Conservation (phyloP, 2,797 vertebrate genomes). For the Sphaeramia orbicularis region DNA sequence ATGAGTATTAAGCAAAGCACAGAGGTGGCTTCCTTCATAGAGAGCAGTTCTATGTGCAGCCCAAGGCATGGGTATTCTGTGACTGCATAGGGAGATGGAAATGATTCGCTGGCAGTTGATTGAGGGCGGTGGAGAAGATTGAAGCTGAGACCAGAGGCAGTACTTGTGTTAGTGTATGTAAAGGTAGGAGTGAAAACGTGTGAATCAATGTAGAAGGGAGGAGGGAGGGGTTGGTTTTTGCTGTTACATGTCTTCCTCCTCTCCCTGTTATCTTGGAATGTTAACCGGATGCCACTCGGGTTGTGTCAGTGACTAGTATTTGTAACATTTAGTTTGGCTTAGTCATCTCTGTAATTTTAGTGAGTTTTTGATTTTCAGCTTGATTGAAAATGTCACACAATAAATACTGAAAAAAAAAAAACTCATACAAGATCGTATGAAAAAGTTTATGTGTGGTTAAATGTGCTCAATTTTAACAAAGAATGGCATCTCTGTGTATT, state of each 20-base stretch:
- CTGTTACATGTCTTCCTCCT: slow-evolving; percentile 25
- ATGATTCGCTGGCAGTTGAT: slow-evolving; percentile 17
- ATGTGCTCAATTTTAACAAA: too few relatives aligned
- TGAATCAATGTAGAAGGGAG: slow-evolving; percentile 24
- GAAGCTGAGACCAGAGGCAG: slow-evolving; percentile 8
- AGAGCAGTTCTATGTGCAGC: slow-evolving; percentile 28
- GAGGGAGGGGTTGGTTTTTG: slow-evolving; percentile 16
- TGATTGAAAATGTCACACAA: too few relatives aligned
- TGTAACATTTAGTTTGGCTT: too few relatives aligned
- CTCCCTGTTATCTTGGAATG: slow-evolving; percentile 26
- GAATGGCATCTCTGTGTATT: too few relatives aligned
- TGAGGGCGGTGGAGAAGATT: slow-evolving; percentile 16
- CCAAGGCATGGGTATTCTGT: slow-evolving; percentile 22
- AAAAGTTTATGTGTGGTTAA: too few relatives aligned
- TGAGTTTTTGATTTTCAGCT: too few relatives aligned
- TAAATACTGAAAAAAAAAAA: too few relatives aligned
- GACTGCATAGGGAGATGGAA: slow-evolving; percentile 22
- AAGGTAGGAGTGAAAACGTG: slow-evolving; percentile 24
- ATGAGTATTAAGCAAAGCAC: slow-evolving; percentile 22
- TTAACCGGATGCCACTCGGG: slow-evolving; percentile 19
- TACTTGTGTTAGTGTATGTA: slow-evolving; percentile 15
- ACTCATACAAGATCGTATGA: too few relatives aligned
- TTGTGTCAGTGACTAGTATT: slow-evolving; percentile 26
- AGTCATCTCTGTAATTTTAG: too few relatives aligned
- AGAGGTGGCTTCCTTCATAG: slow-evolving; percentile 18